Evolutionary conservation across 1,140 invertebrate genomes (phyloP).

Genomic region (Eciton burchellii): DNA sequence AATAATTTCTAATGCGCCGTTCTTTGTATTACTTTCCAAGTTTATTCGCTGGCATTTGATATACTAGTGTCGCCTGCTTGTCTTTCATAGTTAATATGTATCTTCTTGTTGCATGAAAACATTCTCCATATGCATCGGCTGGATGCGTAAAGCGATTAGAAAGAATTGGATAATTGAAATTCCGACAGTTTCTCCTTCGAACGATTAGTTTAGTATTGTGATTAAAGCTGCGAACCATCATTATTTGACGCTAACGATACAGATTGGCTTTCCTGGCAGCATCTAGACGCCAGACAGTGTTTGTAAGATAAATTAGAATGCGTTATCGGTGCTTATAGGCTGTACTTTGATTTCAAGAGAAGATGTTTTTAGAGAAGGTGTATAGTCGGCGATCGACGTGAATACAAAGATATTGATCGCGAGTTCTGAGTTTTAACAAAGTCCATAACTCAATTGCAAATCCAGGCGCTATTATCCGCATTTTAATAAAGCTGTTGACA

Average conservation of each 20-base stretch:
- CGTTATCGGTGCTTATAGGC: conserved; percentile 16
- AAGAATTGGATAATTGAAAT: not conserved
- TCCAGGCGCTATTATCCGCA: not conserved
- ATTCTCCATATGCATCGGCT: not conserved
- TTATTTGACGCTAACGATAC: conserved; percentile 15
- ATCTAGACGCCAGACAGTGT: conserved; percentile 28
- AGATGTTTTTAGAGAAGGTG: not conserved
- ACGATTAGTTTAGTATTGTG: not conserved
- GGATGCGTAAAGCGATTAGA: not conserved
- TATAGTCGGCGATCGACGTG: conserved; percentile 1
- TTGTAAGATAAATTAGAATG: conserved; percentile 61
- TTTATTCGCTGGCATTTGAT: not conserved
- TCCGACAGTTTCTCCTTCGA: not conserved
- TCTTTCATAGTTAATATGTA: not conserved
- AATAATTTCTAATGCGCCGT: not conserved
- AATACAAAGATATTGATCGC: conserved; percentile 9
- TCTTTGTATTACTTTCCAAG: not conserved
- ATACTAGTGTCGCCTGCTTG: not conserved
- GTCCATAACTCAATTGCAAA: not conserved
- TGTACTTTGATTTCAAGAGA: conserved; percentile 1
- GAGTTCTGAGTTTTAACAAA: conserved; percentile 28
- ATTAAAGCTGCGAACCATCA: not conserved
- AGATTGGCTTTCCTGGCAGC: conserved; percentile 1
- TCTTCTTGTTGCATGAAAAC: not conserved
- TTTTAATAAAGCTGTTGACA: conserved; percentile 33